phyloP scores from a whole-genome alignment of 2,113 vertebrate genomes.

The Tinamus guttatus region DNA sequence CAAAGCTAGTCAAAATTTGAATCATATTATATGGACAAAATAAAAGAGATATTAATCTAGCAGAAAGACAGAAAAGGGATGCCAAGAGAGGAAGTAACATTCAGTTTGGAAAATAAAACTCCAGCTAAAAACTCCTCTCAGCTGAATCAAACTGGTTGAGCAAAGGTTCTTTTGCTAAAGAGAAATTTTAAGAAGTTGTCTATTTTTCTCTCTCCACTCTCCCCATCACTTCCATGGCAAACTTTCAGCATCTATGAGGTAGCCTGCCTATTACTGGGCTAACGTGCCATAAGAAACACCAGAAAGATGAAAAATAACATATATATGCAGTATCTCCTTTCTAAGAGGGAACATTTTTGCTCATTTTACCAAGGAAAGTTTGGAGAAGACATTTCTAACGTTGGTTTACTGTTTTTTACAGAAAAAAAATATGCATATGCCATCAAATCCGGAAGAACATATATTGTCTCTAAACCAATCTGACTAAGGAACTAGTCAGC shows the following conservation, averaged over 20 bases:
- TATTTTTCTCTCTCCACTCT: not conserved
- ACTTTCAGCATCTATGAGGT: not conserved
- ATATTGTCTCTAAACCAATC: too few species aligned
- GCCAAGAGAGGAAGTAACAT: conserved; percentile 18
- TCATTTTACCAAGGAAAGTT: not conserved
- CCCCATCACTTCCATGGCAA: not conserved
- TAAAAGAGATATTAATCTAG: not conserved
- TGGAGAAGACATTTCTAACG: not conserved
- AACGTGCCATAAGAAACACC: not conserved
- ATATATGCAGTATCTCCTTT: not conserved
- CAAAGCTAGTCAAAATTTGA: conserved; percentile 11
- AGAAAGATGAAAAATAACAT: not conserved
- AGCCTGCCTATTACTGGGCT: not conserved
- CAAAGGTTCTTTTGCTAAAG: not conserved
- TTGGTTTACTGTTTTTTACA: not conserved
- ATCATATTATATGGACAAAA: not conserved
- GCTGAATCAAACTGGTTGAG: not conserved
- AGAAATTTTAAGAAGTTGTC: not conserved
- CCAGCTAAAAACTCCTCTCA: not conserved
- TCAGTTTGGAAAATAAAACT: conserved; percentile 10
- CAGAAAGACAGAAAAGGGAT: not conserved
- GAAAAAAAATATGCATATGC: not conserved
- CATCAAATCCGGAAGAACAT: too few species aligned
- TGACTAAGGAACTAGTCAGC: too few species aligned
- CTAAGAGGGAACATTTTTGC: accelerated